Evolutionary conservation across 1,140 invertebrate genomes (phyloP).

Genomic region (Centruroides vittatus): DNA sequence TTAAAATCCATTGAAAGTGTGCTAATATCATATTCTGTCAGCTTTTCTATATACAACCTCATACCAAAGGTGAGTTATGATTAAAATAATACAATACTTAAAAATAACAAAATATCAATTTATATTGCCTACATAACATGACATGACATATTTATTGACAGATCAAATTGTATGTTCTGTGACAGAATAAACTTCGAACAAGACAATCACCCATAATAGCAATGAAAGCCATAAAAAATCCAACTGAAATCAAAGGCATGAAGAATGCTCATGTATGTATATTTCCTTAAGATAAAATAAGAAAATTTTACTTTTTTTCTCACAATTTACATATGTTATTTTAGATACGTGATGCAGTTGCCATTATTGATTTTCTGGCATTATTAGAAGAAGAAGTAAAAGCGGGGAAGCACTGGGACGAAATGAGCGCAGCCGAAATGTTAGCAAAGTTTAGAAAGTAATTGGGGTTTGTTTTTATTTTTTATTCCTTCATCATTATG

Average conservation of each 20-base stretch:
- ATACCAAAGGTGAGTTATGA: too few relatives aligned
- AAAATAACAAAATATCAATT: too few relatives aligned
- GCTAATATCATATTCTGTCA: too few relatives aligned
- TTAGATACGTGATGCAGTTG: conserved; percentile 66
- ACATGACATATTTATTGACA: too few relatives aligned
- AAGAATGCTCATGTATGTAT: conserved; percentile 37
- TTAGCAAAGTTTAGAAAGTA: conserved; percentile 8
- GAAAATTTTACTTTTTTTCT: background rate
- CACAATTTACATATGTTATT: conserved; percentile 4
- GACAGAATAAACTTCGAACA: background rate
- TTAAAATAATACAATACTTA: too few relatives aligned
- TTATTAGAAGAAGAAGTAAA: conserved; percentile 68
- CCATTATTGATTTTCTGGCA: conserved; percentile 75
- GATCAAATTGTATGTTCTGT: too few relatives aligned
- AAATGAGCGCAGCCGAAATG: conserved; percentile 8
- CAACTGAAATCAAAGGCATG: conserved; percentile 70
- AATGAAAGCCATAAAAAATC: conserved; percentile 85
- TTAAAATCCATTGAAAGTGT: too few relatives aligned
- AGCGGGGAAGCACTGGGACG: conserved; percentile 13
- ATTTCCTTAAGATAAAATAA: background rate
- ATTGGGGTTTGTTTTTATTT: background rate
- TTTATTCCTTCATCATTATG: background rate
- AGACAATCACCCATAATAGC: conserved; percentile 34
- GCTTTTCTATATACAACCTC: too few relatives aligned
- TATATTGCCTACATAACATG: too few relatives aligned